Conservation (phyloP, 2,888 invertebrate genomes). For the Neelides folsomi region DNA sequence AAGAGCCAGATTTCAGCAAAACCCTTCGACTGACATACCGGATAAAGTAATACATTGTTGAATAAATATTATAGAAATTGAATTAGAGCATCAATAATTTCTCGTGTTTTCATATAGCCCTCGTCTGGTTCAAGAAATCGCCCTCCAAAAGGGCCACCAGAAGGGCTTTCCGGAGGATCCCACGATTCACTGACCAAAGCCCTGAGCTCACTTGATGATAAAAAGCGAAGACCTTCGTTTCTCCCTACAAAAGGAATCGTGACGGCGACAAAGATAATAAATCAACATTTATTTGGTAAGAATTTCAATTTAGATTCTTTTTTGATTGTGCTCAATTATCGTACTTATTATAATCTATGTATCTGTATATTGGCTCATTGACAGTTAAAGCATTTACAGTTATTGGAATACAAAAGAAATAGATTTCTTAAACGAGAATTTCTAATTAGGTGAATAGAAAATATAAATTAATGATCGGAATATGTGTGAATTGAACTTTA, state of each 20-base stretch:
- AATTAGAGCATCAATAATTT: too few species aligned
- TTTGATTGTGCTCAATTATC: too few species aligned
- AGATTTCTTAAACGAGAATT: too few species aligned
- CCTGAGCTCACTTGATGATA: constrained; percentile 31
- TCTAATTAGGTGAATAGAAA: too few species aligned
- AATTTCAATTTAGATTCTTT: constrained; percentile 35
- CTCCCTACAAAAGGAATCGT: constrained; percentile 53
- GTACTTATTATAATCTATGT: too few species aligned
- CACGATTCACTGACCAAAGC: constrained; percentile 18
- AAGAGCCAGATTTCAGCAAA: constrained; percentile 43
- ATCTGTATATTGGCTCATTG: too few species aligned
- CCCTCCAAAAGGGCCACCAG: constrained; percentile 6
- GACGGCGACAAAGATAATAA: constrained; percentile 57
- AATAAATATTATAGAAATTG: too few species aligned
- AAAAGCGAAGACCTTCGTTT: constrained; percentile 40
- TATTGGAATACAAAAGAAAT: too few species aligned
- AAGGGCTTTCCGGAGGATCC: constrained; percentile 17
- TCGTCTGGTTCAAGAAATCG: constrained; percentile 5
- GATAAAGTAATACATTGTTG: background rate
- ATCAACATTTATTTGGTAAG: constrained; percentile 58
- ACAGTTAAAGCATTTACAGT: too few species aligned
- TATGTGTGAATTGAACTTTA: too few species aligned
- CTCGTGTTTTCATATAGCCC: too few species aligned
- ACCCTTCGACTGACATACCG: constrained; percentile 35
- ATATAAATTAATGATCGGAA: too few species aligned